phyloP scores from a whole-genome alignment of 1,140 invertebrate genomes.

The Maniola jurtina region DNA sequence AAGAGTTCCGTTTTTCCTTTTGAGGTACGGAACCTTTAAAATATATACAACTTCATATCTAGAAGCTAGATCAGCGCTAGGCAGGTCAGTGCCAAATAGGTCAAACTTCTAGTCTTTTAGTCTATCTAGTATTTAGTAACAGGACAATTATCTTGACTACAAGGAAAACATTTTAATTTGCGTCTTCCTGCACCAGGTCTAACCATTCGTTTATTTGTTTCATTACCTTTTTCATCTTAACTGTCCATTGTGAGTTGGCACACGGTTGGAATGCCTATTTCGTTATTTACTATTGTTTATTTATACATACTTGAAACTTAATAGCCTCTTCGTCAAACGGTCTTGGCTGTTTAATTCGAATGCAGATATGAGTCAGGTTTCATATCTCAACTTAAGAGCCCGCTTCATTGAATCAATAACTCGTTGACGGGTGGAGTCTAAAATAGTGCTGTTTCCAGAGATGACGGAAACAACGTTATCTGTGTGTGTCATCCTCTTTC shows the following conservation, averaged over 20 bases:
- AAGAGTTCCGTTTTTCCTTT: no score
- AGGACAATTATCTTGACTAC: background rate
- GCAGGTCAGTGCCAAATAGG: background rate
- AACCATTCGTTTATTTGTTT: background rate
- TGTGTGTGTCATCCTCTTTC: no score
- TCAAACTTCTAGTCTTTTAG: background rate
- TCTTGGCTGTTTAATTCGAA: background rate
- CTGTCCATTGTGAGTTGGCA: background rate
- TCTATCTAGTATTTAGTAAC: background rate
- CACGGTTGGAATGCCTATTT: background rate
- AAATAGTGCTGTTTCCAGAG: no score
- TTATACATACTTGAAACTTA: background rate
- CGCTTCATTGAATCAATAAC: no score
- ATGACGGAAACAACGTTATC: no score
- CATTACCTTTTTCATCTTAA: background rate
- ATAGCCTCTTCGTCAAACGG: background rate
- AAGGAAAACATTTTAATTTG: conserved; percentile 1
- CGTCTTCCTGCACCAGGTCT: background rate
- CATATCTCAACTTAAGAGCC: background rate
- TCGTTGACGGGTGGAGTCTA: no score
- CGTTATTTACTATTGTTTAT: background rate
- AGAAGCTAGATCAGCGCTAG: no score
- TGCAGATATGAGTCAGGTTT: background rate
- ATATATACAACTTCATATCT: no score
- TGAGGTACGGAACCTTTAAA: no score